These are phyloP conservation scores for Campopleginae sp. DNA, from an alignment of 2,888 invertebrate genomes.

Conservation along the genomic window DNA sequence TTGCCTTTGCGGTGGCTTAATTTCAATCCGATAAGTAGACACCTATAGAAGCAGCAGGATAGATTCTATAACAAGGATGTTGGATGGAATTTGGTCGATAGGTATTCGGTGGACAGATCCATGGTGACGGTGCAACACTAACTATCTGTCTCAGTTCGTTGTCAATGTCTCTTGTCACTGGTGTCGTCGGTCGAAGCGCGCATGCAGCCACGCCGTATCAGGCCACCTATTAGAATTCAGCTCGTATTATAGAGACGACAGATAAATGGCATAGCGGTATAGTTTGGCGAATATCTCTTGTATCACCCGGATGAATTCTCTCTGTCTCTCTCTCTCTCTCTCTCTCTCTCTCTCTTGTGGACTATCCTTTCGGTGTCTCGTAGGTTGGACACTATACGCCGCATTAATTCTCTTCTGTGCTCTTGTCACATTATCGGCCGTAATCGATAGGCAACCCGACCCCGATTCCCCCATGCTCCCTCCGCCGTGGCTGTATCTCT, in stretches of 20 bases:
- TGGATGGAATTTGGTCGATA: constrained; percentile 6
- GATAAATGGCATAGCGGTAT: constrained; percentile 4
- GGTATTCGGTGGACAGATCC: constrained; percentile 19
- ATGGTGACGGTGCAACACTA: not conserved
- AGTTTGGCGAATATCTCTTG: constrained; percentile 23
- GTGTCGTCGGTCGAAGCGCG: constrained; percentile 11
- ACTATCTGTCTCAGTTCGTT: constrained; percentile 15
- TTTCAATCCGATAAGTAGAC: constrained; percentile 40
- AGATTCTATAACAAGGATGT: constrained; percentile 7
- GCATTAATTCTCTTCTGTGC: constrained; percentile 56
- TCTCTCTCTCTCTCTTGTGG: not conserved
- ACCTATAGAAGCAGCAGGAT: not conserved
- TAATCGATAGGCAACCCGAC: constrained; percentile 63
- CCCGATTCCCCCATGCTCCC: constrained; percentile 9
- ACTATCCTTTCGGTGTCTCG: not conserved
- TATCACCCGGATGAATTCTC: constrained; percentile 21
- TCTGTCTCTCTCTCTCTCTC: not conserved
- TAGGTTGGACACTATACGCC: constrained; percentile 43
- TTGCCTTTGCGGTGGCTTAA: not conserved
- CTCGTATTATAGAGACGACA: constrained; percentile 13
- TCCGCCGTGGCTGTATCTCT: not conserved
- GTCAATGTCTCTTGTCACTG: constrained; percentile 13
- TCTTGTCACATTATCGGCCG: constrained; percentile 61
- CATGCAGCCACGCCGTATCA: constrained; percentile 7
- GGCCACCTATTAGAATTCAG: constrained; percentile 36